Evolutionary conservation across 2,888 invertebrate genomes (phyloP).

Genomic region (Arctia plantaginis): DNA sequence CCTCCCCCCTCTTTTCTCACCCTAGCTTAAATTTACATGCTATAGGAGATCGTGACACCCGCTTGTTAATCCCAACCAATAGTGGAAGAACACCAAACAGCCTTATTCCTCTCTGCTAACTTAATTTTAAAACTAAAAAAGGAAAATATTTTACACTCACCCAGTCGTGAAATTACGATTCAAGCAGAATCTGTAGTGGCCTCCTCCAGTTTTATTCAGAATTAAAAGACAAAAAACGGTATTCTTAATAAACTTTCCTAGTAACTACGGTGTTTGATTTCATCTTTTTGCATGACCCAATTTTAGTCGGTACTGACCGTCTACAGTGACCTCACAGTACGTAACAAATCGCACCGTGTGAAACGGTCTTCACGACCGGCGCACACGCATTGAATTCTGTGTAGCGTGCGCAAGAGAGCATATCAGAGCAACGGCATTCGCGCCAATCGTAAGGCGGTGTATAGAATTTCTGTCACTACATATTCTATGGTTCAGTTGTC

Average conservation of each 20-base stretch:
- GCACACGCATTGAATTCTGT: conserved; percentile 19
- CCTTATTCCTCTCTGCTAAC: background rate
- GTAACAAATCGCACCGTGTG: conserved; percentile 15
- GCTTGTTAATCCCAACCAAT: background rate
- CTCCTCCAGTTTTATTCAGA: background rate
- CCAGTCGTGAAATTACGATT: background rate
- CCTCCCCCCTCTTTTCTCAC: too few species aligned
- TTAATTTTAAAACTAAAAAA: background rate
- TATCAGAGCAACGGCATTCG: conserved; percentile 62
- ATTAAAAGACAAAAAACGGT: background rate
- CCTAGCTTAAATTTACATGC: background rate
- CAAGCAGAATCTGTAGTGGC: background rate
- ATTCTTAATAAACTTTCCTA: background rate
- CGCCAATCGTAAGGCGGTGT: conserved; percentile 29
- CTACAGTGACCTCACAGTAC: conserved; percentile 5
- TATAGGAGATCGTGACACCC: background rate
- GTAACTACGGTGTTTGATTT: background rate
- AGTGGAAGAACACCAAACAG: background rate
- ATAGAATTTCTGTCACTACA: conserved; percentile 39
- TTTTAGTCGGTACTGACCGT: conserved; percentile 5
- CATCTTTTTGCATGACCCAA: background rate
- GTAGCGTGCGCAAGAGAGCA: conserved; percentile 65
- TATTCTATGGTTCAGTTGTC: conserved; percentile 49
- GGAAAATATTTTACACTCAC: background rate
- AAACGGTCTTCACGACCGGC: conserved; percentile 13